These are phyloP conservation scores for Dermochelys coriacea DNA, from an alignment of 2,797 vertebrate genomes.

Conservation along the genomic window DNA sequence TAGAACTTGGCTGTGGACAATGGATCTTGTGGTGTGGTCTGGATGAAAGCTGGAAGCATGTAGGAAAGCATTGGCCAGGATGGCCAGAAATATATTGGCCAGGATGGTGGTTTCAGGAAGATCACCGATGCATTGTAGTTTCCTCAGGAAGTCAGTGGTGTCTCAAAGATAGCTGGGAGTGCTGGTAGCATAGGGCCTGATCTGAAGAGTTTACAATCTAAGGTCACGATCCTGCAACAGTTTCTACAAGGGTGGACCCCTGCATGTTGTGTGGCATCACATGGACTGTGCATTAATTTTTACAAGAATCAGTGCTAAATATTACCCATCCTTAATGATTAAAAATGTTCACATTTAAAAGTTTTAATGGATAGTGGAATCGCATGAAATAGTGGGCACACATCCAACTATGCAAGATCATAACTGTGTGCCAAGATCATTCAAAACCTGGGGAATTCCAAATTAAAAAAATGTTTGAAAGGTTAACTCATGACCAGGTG, in stretches of 20 bases:
- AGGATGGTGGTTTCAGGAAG: too few species aligned
- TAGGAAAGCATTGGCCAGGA: too few species aligned
- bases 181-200: not conserved
- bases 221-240: not conserved
- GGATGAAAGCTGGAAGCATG: too few species aligned
- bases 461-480: slow-evolving; percentile 21
- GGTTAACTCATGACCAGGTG: slow-evolving; percentile 54
- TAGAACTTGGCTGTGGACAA: too few species aligned
- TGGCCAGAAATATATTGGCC: too few species aligned
- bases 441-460: slow-evolving; percentile 49
- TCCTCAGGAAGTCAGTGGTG: too few species aligned
- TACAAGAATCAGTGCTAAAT: not conserved
- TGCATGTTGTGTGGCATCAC: not conserved
- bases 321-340: not conserved
- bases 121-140: too few species aligned
- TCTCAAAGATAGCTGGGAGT: too few species aligned
- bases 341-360: not conserved
- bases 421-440: slow-evolving; percentile 15
- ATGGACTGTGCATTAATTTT: not conserved
- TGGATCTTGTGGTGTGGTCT: too few species aligned
- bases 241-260: not conserved
- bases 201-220: not conserved
- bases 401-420: not conserved
- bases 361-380: slow-evolving; percentile 31
- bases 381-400: slow-evolving; percentile 17